These are phyloP conservation scores for Sakesphorus luctuosus DNA, from an alignment of 2,113 vertebrate genomes.

Conservation along the genomic window DNA sequence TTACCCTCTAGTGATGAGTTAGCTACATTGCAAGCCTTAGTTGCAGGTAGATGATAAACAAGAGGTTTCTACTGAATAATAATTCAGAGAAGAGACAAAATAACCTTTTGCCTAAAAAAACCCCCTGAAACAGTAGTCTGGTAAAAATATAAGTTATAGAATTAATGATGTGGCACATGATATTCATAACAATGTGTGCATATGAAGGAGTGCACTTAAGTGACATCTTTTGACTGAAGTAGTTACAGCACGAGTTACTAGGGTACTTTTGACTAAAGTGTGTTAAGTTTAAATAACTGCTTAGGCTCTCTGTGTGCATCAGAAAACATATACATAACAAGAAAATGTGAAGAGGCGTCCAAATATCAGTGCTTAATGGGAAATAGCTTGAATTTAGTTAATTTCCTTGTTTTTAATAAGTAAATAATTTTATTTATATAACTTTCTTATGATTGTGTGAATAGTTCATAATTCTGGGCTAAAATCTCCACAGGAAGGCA, in stretches of 20 bases:
- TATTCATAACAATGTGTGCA: neutral
- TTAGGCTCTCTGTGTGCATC: neutral
- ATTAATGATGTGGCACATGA: neutral
- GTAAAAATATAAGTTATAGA: neutral
- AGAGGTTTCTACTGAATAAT: neutral
- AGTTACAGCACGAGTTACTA: neutral
- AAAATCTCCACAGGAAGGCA: neutral
- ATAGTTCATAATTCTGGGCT: neutral
- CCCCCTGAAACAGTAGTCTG: neutral
- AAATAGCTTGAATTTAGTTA: neutral
- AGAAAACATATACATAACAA: neutral
- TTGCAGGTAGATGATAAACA: neutral
- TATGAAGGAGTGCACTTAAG: neutral
- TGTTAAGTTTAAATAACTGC: neutral
- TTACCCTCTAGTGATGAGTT: neutral
- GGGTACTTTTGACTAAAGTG: neutral
- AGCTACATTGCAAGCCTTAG: neutral
- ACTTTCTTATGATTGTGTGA: neutral
- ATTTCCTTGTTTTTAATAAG: neutral
- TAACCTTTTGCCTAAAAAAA: neutral
- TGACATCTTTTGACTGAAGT: neutral
- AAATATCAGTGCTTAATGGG: neutral
- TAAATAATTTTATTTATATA: neutral
- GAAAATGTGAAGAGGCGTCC: neutral
- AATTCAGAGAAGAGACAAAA: neutral